Evolutionary conservation across 2,888 invertebrate genomes (phyloP).

Genomic region (Odontothrips loti): DNA sequence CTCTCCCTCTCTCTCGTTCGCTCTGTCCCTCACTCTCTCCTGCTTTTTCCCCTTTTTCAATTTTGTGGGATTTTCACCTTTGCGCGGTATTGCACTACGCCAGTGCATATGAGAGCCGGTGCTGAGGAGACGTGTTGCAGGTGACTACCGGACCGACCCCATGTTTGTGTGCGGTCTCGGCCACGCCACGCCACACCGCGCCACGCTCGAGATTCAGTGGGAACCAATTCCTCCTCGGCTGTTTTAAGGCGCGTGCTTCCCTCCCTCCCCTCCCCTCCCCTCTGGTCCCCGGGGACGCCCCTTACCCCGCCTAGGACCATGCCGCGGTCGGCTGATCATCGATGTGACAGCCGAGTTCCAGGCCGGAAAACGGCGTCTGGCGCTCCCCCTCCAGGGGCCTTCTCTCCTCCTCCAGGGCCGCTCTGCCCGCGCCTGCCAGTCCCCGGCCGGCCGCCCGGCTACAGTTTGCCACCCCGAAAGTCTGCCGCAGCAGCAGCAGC

Average conservation of each 20-base stretch:
- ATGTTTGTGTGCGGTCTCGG: neutral
- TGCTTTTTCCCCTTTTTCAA: neutral
- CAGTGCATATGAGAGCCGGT: no score
- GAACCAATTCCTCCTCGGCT: slow-evolving; percentile 12
- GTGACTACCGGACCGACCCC: no score
- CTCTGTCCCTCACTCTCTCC: no score
- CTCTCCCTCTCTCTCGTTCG: no score
- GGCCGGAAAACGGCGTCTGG: slow-evolving; percentile 31
- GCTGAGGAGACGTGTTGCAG: no score
- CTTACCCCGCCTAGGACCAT: slow-evolving; percentile 33
- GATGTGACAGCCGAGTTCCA: slow-evolving; percentile 36
- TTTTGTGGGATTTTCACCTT: slow-evolving; percentile 20
- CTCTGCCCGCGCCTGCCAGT: no score
- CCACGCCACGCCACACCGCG: neutral
- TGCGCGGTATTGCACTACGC: neutral
- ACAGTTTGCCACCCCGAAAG: no score
- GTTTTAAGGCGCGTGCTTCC: slow-evolving; percentile 25
- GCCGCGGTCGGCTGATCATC: slow-evolving; percentile 33
- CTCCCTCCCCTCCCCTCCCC: neutral
- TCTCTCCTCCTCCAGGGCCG: no score
- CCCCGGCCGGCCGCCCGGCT: no score
- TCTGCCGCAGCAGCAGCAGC: no score
- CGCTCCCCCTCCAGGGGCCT: neutral
- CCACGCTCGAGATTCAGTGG: neutral
- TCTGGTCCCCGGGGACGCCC: slow-evolving; percentile 27